Conservation (phyloP, 2,113 vertebrate species). For the Progne subis region DNA sequence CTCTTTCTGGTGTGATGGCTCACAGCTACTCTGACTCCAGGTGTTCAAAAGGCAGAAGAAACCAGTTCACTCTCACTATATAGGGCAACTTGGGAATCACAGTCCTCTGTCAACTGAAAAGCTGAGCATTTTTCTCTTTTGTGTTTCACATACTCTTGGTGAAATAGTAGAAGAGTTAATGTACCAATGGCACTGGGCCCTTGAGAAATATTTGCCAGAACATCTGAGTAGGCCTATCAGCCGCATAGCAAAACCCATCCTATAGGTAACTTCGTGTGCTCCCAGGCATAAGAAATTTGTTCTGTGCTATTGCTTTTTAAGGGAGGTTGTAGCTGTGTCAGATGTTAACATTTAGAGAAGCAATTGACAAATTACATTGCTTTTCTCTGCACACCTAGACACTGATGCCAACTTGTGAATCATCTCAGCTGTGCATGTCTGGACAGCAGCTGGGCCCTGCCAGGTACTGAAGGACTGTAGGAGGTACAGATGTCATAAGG, state of each 20-base stretch:
- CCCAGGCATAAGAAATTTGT: neutral
- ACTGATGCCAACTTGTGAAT: neutral
- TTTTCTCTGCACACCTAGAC: neutral
- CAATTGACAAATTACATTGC: neutral
- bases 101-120: neutral
- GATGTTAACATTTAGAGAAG: neutral
- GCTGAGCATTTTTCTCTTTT: accelerated
- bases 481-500: neutral
- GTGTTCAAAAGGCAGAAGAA: neutral
- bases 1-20: neutral
- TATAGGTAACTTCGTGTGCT: neutral
- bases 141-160: accelerated
- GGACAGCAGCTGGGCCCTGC: neutral
- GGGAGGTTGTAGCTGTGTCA: neutral
- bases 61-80: neutral
- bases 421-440: neutral
- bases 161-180: neutral
- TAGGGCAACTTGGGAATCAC: too few relatives aligned
- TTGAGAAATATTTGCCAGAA: neutral
- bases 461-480: neutral
- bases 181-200: accelerated
- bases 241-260: neutral
- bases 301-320: neutral
- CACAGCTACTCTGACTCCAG: neutral
- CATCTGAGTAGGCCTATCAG: neutral